Evolutionary conservation across 2,797 vertebrate species (phyloP).

Genomic region (Uromys caudimaculatus): DNA sequence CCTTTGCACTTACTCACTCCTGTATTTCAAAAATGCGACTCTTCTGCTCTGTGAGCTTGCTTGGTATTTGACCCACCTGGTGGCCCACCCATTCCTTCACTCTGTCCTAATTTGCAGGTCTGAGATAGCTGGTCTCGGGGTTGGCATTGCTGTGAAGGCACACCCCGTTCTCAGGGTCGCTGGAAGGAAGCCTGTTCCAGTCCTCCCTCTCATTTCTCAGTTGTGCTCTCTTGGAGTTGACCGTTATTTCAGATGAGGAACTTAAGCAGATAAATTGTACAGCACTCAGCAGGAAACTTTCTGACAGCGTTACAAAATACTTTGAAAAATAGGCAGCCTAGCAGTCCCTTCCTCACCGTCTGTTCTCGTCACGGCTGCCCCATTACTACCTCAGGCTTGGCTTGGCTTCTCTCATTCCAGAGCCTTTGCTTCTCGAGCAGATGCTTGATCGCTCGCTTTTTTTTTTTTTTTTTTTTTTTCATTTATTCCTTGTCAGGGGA

Average conservation of each 20-base stretch:
- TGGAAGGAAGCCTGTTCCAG: neutral
- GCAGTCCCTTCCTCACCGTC: neutral
- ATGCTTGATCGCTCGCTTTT: neutral
- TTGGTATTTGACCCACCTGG: neutral
- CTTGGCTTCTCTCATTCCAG: neutral
- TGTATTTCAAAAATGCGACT: neutral
- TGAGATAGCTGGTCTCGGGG: neutral
- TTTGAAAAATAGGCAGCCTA: neutral
- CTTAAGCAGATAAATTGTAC: constrained; percentile 1
- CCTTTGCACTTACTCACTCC: neutral
- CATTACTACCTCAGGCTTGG: neutral
- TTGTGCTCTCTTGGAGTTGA: neutral
- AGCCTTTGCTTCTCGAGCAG: neutral
- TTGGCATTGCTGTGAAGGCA: neutral
- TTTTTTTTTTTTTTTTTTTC: neutral
- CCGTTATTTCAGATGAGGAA: neutral
- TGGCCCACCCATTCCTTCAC: neutral
- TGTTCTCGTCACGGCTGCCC: too few relatives aligned
- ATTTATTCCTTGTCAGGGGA: constrained; percentile 32
- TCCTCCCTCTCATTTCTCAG: neutral
- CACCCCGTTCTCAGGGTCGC: neutral
- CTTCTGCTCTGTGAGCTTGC: neutral
- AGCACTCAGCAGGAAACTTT: neutral
- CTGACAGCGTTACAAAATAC: neutral
- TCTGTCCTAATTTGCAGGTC: neutral